A percentile compares a stretch with the other conserved stretches of the same genome.
These are phyloP conservation scores for Aulostomus chinensis DNA, from an alignment of 2,797 vertebrate genomes.

Conservation along the genomic window DNA sequence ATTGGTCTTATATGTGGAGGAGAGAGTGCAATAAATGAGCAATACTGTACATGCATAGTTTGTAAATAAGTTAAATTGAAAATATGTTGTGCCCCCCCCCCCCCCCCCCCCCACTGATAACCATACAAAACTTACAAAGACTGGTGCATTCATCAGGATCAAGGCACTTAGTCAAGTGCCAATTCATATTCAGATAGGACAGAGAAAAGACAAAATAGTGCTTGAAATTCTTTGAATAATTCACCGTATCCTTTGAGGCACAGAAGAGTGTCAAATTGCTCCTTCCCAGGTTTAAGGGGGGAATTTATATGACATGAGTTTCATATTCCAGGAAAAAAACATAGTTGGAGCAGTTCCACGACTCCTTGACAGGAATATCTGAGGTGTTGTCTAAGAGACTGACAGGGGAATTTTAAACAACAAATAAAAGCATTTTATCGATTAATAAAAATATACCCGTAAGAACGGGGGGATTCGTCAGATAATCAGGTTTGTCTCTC, in stretches of 20 bases:
- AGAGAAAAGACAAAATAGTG: neutral
- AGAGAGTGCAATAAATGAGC: slow-evolving; percentile 33
- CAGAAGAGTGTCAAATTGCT: slow-evolving; percentile 11
- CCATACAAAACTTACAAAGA: slow-evolving; percentile 11
- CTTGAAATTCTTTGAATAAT: slow-evolving; percentile 7
- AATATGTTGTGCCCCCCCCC: too few species aligned
- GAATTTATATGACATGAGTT: slow-evolving; percentile 4
- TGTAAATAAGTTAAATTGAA: slow-evolving; percentile 43
- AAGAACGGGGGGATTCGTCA: too few species aligned
- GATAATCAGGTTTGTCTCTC: too few species aligned
- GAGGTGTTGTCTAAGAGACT: too few species aligned
- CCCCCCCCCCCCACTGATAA: too few species aligned
- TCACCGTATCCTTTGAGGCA: slow-evolving; percentile 2
- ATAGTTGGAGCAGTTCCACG: neutral
- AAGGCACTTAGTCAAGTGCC: slow-evolving; percentile 21
- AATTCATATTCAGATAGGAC: slow-evolving; percentile 22
- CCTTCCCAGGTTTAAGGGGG: slow-evolving; percentile 1
- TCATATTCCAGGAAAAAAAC: neutral
- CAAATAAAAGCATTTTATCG: too few species aligned
- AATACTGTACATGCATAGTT: slow-evolving; percentile 31
- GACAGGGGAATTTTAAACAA: too few species aligned
- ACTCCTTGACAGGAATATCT: too few species aligned
- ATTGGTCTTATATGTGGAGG: slow-evolving; percentile 50
- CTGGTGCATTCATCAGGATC: slow-evolving; percentile 23
- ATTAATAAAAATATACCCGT: too few species aligned